These are phyloP conservation scores for Aegithalos caudatus DNA, from an alignment of 2,113 vertebrate species.

Conservation along the genomic window DNA sequence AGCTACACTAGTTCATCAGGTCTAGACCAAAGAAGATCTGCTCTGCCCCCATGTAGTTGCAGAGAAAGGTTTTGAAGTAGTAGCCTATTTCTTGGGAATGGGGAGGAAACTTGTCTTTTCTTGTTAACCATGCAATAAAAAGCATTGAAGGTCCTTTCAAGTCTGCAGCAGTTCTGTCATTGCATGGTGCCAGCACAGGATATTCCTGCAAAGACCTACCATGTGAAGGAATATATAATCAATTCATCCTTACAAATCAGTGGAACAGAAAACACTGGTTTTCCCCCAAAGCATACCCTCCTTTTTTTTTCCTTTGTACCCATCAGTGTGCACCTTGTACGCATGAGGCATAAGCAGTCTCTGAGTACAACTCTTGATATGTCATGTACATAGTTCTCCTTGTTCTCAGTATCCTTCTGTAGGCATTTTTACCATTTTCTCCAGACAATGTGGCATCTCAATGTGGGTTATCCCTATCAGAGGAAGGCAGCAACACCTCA, in stretches of 20 bases:
- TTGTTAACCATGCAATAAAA: slow-evolving; percentile 60
- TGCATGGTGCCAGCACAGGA: neutral
- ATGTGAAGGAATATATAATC: slow-evolving; percentile 35
- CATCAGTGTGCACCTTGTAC: neutral
- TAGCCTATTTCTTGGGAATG: slow-evolving; percentile 16
- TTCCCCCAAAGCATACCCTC: neutral
- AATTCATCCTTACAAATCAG: neutral
- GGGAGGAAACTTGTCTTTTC: slow-evolving; percentile 38
- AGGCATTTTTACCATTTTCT: neutral
- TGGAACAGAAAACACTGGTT: neutral
- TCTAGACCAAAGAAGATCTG: neutral
- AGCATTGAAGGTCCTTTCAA: slow-evolving; percentile 35
- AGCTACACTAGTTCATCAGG: slow-evolving; percentile 18
- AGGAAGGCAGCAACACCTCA: neutral
- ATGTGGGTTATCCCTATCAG: neutral
- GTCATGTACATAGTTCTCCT: neutral
- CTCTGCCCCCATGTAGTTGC: neutral
- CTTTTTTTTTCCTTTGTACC: neutral
- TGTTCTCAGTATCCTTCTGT: neutral
- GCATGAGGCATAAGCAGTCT: neutral
- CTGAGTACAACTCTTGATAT: neutral
- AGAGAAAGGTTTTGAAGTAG: slow-evolving; percentile 18
- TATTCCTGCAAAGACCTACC: slow-evolving; percentile 32
- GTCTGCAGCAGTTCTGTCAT: slow-evolving; percentile 47
- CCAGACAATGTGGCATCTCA: neutral